Conservation (phyloP, 2,888 invertebrate species). For the Diachrysia chrysitis region DNA sequence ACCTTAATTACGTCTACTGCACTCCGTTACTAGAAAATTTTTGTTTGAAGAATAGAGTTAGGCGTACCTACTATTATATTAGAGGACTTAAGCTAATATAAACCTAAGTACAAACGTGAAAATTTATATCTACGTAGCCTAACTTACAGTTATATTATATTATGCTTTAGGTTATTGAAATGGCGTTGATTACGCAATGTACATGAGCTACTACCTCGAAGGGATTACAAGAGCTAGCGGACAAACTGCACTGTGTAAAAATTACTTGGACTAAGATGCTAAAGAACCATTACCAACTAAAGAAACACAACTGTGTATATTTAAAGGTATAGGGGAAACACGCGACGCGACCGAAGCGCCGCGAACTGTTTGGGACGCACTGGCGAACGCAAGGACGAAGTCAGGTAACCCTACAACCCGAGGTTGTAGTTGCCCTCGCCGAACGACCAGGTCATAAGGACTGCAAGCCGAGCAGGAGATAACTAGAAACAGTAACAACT, state of each 20-base stretch:
- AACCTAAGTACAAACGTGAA: conserved; percentile 81
- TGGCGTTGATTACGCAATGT: conserved; percentile 61
- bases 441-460: not conserved
- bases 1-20: conserved; percentile 71
- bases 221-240: conserved; percentile 32
- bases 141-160: conserved; percentile 69
- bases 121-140: conserved; percentile 72
- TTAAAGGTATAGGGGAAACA: conserved; percentile 13
- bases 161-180: conserved; percentile 68
- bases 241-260: conserved; percentile 30
- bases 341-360: conserved; percentile 12
- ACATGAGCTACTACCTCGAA: conserved; percentile 51
- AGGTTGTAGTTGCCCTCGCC: not conserved
- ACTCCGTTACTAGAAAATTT: conserved; percentile 71
- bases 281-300: not conserved
- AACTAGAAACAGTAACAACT: conserved; percentile 12
- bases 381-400: not conserved
- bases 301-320: conserved; percentile 14
- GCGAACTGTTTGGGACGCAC: not conserved
- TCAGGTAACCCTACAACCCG: not conserved
- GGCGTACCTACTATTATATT: conserved; percentile 66
- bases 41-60: conserved; percentile 77
- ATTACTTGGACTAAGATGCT: conserved; percentile 15
- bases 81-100: conserved; percentile 70
- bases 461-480: not conserved